Base-by-base conservation (phyloP, 2,888 invertebrate species). In the Gymnoscelis rufifasciata region DNA sequence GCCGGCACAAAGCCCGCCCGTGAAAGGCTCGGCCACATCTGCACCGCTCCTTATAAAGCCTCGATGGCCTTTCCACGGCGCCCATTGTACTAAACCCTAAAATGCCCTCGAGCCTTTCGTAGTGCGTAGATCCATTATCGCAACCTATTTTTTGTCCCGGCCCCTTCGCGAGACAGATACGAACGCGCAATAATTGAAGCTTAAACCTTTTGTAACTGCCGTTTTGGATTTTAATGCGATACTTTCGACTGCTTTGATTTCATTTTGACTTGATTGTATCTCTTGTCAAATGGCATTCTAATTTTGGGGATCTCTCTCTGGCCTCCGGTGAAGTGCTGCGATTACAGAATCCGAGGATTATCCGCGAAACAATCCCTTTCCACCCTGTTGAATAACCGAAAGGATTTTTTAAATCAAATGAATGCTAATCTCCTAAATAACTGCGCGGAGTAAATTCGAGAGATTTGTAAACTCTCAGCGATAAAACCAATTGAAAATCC, bases 181-280 rank as follows among this genome's bases (percentile, higher is more conserved):
- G 74, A 77, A 77, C 77, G 78, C 79, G 76, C 78, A 80, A 81
- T 82, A 78, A 83, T 84, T 83, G 83, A 71, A 71, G 74, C 71
- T 73, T 70, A 74, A 77, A 74, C 75, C 75, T 74, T 81, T 82
- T 80, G 55, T 52, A 33, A 51, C 47, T 64, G 63, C 62, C 68
- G 61, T 62, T 74, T 66, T 62, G 66, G 71, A 70, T 76, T 77
- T 77, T 73, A 76, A 78, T 75, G 70, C 57, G 67, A 73, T 68
- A 56, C 64, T 67, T 68, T 65, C 57, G 28, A 55, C 56, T 56
- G 58, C 54, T 66, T 65, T 65, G 68, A 76, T 75, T 73, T 73
- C 61, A 74, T 77, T 78, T 71, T 62, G 65, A 66, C 75, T 76
- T 68, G 56, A 59, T 62, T 57, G 68, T 68, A 68, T 66, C 55